These are phyloP conservation scores for Ptiloglossa arizonensis DNA, from an alignment of 1,140 invertebrate species.

Conservation along the genomic window DNA sequence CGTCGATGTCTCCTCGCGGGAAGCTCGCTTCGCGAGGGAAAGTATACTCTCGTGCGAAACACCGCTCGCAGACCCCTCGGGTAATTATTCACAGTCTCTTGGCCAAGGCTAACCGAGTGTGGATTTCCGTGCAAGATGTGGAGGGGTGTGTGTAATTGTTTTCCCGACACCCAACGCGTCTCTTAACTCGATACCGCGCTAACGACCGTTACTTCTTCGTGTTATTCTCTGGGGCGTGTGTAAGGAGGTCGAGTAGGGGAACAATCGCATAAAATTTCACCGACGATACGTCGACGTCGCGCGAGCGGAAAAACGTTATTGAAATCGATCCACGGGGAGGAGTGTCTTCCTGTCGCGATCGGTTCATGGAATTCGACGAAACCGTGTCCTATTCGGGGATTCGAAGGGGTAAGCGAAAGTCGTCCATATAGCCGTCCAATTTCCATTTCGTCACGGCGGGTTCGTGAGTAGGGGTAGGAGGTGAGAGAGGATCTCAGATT, in stretches of 20 bases:
- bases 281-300: not conserved
- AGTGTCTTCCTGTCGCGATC: not conserved
- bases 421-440: constrained; percentile 53
- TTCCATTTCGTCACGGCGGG: constrained; percentile 54
- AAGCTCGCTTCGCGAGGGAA: constrained; percentile 34
- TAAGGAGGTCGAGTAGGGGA: too few species aligned
- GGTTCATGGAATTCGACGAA: constrained; percentile 18
- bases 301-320: not conserved
- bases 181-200: not conserved
- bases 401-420: constrained; percentile 30
- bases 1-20: constrained; percentile 5
- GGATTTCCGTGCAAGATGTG: constrained; percentile 8
- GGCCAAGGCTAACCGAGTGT: constrained; percentile 31
- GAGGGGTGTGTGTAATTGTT: constrained; percentile 16
- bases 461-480: too few species aligned
- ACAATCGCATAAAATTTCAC: too few species aligned
- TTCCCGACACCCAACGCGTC: not conserved
- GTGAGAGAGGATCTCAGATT: constrained; percentile 36
- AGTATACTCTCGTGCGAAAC: too few species aligned
- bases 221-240: not conserved
- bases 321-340: constrained; percentile 5
- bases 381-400: constrained; percentile 14
- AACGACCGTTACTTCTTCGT: not conserved
- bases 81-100: constrained; percentile 65
- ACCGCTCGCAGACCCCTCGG: too few species aligned